Conservation (phyloP, 1,140 invertebrate genomes). For the Orchestia grillus region DNA sequence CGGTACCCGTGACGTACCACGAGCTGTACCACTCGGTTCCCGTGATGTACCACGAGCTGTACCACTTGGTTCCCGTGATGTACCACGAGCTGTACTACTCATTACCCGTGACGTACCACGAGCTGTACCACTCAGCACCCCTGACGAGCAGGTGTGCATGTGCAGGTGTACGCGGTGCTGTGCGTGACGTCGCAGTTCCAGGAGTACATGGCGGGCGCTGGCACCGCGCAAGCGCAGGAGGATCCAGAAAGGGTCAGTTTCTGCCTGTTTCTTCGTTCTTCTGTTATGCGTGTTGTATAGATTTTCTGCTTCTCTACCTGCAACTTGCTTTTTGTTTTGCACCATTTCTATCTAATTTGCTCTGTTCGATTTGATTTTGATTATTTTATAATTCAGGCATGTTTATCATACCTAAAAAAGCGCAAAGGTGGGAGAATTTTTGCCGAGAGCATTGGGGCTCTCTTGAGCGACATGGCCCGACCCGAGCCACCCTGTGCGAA, state of each 20-base stretch:
- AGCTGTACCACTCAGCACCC: not conserved
- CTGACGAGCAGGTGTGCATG: not conserved
- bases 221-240: slow-evolving; percentile 30
- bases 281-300: not conserved
- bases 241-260: slow-evolving; percentile 14
- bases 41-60: not conserved
- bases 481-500: not conserved
- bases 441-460: not conserved
- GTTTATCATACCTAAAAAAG: not conserved
- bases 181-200: slow-evolving; percentile 45
- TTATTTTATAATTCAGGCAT: not conserved
- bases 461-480: not conserved
- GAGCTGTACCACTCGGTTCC: not conserved
- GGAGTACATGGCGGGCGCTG: slow-evolving; percentile 29
- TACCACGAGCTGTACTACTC: not conserved
- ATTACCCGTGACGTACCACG: not conserved
- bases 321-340: not conserved
- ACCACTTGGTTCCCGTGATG: not conserved
- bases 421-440: not conserved
- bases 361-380: not conserved
- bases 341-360: not conserved
- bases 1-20: not conserved
- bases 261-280: not conserved
- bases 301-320: not conserved
- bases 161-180: slow-evolving; percentile 52